These are phyloP conservation scores for Sebastes dallii DNA, from an alignment of 2,797 vertebrate genomes.

Conservation along the genomic window DNA sequence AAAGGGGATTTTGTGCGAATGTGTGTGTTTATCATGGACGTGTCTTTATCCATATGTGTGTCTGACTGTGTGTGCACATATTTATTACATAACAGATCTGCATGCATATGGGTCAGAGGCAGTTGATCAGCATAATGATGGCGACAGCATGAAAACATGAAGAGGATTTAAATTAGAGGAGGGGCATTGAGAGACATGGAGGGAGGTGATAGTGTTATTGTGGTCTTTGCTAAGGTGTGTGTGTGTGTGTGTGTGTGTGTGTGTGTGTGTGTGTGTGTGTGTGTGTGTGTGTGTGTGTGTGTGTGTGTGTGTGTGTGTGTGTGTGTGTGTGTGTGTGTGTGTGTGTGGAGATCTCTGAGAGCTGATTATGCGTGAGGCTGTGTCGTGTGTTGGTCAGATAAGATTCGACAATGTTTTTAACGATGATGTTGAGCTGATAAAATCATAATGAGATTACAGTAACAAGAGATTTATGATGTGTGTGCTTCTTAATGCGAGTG, in stretches of 20 bases:
- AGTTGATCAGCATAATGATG: slow-evolving; percentile 54
- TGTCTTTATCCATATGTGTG: slow-evolving; percentile 44
- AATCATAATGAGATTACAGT: neutral
- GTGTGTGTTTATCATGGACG: slow-evolving; percentile 23
- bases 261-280: neutral
- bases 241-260: neutral
- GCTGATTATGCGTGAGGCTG: neutral
- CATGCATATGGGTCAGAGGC: slow-evolving; percentile 58
- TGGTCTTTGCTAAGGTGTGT: slow-evolving; percentile 8
- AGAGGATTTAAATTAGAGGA: slow-evolving; percentile 38
- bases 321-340: too few relatives aligned
- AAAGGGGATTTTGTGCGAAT: slow-evolving; percentile 46
- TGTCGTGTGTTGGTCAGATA: neutral
- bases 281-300: too few relatives aligned
- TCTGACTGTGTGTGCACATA: slow-evolving; percentile 14
- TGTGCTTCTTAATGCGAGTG: neutral
- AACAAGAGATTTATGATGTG: neutral
- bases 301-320: too few relatives aligned
- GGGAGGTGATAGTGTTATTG: slow-evolving; percentile 2
- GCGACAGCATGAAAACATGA: slow-evolving; percentile 45
- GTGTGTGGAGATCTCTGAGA: neutral
- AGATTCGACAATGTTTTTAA: neutral
- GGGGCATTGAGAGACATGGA: neutral
- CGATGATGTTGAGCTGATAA: neutral
- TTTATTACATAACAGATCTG: slow-evolving; percentile 63